A percentile compares a stretch with the other conserved stretches of the same genome.
Evolutionary conservation across 2,113 vertebrate genomes (phyloP).

Genomic region (Neogale vison): DNA sequence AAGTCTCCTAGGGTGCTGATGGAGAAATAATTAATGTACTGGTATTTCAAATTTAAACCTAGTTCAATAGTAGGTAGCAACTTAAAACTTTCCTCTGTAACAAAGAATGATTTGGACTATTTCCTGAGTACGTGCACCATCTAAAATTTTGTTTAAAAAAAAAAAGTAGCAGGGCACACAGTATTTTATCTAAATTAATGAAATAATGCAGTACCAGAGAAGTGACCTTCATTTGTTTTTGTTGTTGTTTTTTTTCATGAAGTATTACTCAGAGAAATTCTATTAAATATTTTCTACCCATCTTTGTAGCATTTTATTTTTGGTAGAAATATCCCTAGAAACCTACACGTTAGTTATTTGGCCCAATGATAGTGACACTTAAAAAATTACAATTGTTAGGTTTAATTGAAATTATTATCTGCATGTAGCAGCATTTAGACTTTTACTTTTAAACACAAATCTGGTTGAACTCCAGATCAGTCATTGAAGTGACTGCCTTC

Average conservation of each 20-base stretch:
- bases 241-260: neutral
- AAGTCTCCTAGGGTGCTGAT: neutral
- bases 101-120: neutral
- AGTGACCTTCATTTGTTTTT: neutral
- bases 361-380: slow-evolving; percentile 69
- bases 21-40: neutral
- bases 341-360: slow-evolving; percentile 57
- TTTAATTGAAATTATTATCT: slow-evolving; percentile 81
- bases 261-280: neutral
- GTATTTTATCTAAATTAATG: neutral
- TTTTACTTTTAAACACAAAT: slow-evolving; percentile 76
- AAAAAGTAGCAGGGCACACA: neutral
- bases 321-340: neutral
- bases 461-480: slow-evolving; percentile 80
- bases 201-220: neutral
- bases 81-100: neutral
- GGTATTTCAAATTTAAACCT: neutral
- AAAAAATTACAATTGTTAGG: slow-evolving; percentile 80
- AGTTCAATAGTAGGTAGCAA: neutral
- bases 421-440: slow-evolving; percentile 77
- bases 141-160: neutral
- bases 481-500: too few species aligned
- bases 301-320: neutral
- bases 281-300: neutral
- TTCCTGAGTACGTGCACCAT: neutral